phyloP scores from a whole-genome alignment of 2,113 vertebrate genomes.

The Hippolais icterina region DNA sequence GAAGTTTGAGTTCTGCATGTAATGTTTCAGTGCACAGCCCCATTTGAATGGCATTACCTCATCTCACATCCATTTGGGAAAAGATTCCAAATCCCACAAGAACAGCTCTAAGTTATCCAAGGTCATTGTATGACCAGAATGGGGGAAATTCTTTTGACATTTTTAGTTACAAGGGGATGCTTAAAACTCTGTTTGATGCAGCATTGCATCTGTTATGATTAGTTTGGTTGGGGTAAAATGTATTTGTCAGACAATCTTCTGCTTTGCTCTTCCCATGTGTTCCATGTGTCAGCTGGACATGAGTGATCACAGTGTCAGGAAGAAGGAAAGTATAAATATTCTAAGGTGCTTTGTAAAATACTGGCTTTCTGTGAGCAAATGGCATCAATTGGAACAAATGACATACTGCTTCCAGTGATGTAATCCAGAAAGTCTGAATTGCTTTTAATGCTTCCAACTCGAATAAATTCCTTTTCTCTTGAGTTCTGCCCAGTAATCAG shows the following conservation, averaged over 20 bases:
- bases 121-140: slow-evolving; percentile 8
- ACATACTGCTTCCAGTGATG: slow-evolving; percentile 31
- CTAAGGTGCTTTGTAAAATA: slow-evolving; percentile 36
- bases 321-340: neutral
- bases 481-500: neutral
- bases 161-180: neutral
- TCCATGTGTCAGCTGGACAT: neutral
- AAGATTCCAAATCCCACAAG: slow-evolving; percentile 35
- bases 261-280: neutral
- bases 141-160: neutral
- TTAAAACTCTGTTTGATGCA: neutral
- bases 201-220: neutral
- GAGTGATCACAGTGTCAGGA: neutral
- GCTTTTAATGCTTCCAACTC: slow-evolving; percentile 13
- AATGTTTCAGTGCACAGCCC: slow-evolving; percentile 17
- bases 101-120: slow-evolving; percentile 38
- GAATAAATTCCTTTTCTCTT: slow-evolving; percentile 17
- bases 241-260: neutral
- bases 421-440: slow-evolving; percentile 33
- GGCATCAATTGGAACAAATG: slow-evolving; percentile 47
- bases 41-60: slow-evolving; percentile 41
- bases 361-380: slow-evolving; percentile 38
- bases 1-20: slow-evolving; percentile 1
- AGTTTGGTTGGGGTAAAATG: neutral
- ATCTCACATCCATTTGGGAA: slow-evolving; percentile 52